These are phyloP conservation scores for Andrena bicolor DNA, from an alignment of 2,888 invertebrate genomes.

Conservation along the genomic window DNA sequence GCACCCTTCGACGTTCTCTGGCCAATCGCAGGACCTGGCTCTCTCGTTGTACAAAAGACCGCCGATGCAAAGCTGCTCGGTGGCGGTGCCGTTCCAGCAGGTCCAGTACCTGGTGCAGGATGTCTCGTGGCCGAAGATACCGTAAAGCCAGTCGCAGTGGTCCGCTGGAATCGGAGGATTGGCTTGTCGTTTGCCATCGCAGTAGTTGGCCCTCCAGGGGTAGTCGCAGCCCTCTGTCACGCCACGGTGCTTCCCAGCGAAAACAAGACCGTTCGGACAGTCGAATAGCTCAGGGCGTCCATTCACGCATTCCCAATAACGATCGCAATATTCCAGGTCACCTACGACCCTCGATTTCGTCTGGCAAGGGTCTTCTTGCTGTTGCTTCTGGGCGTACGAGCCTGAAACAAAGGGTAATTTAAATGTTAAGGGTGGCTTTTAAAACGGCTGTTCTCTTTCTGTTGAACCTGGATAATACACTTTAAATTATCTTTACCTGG, in stretches of 20 bases:
- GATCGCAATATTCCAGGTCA: conserved; percentile 93
- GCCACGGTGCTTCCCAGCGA: conserved; percentile 94
- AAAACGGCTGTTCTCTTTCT: too few species aligned
- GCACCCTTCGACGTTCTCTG: conserved; percentile 96
- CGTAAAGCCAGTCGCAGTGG: conserved; percentile 97
- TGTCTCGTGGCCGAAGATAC: conserved; percentile 97
- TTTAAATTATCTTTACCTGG: too few species aligned
- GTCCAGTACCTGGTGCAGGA: conserved; percentile 97
- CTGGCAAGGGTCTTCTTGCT: conserved; percentile 93
- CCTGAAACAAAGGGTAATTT: conserved; percentile 64
- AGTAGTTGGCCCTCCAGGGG: conserved; percentile 95
- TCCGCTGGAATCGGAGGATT: conserved; percentile 94
- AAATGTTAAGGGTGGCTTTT: too few species aligned
- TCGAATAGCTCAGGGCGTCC: conserved; percentile 94
- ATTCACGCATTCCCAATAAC: conserved; percentile 95
- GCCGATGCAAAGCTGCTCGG: conserved; percentile 96
- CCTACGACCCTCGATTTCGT: conserved; percentile 91
- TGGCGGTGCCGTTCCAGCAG: conserved; percentile 97
- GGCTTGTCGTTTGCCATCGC: conserved; percentile 92
- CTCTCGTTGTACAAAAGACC: conserved; percentile 96
- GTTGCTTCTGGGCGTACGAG: conserved; percentile 79
- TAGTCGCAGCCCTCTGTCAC: conserved; percentile 96
- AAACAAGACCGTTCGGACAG: conserved; percentile 96
- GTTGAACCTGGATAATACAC: too few species aligned
- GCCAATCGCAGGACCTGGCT: conserved; percentile 97